Conservation (phyloP, 1,140 invertebrate genomes). For the Eupristina koningsbergeri region DNA sequence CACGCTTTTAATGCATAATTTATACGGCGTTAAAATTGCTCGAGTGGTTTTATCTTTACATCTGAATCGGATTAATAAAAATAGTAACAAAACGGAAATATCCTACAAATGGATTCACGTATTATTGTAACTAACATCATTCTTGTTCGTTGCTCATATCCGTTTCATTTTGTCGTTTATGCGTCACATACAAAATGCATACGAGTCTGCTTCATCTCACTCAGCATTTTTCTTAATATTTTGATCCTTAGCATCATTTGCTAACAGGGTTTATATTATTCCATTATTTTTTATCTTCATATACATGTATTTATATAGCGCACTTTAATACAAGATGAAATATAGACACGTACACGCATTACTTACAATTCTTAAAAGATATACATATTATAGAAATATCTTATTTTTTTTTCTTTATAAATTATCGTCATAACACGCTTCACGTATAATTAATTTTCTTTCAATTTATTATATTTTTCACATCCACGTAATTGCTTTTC, state of each 20-base stretch:
- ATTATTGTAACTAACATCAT: neutral
- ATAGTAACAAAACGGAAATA: neutral
- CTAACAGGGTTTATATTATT: constrained; percentile 1
- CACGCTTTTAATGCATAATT: too few species aligned
- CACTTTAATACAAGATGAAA: constrained; percentile 52
- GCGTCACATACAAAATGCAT: neutral
- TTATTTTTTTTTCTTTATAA: constrained; percentile 41
- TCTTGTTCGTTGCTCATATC: constrained; percentile 15
- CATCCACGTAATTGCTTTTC: constrained; percentile 13
- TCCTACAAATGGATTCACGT: neutral
- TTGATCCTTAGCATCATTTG: constrained; percentile 30
- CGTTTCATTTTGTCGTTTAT: neutral
- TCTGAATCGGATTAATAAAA: neutral
- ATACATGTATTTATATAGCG: constrained; percentile 17
- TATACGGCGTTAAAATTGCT: neutral
- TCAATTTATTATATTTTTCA: constrained; percentile 39
- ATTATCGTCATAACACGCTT: constrained; percentile 7
- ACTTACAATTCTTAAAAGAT: constrained; percentile 61
- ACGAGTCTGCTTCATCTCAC: neutral
- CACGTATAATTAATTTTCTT: constrained; percentile 38
- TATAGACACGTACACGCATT: constrained; percentile 67
- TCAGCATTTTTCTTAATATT: constrained; percentile 31
- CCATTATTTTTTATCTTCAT: constrained; percentile 2
- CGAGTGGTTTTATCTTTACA: neutral
- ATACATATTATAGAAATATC: constrained; percentile 62